phyloP scores from a whole-genome alignment of 2,113 vertebrate genomes.

The Gavia stellata region DNA sequence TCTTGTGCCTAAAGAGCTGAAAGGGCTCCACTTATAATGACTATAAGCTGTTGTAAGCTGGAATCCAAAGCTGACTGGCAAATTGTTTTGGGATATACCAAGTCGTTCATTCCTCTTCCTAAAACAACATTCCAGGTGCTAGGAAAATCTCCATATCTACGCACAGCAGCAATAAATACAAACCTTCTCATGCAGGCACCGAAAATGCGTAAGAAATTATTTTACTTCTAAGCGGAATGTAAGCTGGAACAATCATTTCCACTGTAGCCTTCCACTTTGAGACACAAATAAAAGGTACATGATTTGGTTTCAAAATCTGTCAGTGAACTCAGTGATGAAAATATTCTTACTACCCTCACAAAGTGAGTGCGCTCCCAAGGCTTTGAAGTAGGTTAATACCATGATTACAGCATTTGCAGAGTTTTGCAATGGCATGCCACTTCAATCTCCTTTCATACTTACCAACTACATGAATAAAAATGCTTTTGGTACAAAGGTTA shows the following conservation, averaged over 20 bases:
- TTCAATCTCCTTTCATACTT: slow-evolving; percentile 19
- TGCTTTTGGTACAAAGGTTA: slow-evolving; percentile 15
- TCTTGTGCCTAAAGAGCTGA: neutral
- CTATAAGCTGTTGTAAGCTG: neutral
- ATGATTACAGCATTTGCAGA: slow-evolving; percentile 23
- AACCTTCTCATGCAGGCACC: neutral
- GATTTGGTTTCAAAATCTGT: neutral
- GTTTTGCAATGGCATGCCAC: neutral
- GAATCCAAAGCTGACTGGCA: neutral
- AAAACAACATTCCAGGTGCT: neutral
- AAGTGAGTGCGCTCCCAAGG: neutral
- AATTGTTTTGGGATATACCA: neutral
- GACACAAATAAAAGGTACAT: neutral
- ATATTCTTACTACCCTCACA: neutral
- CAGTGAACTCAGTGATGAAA: neutral
- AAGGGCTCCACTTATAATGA: neutral
- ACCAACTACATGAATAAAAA: slow-evolving; percentile 6
- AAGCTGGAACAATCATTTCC: neutral
- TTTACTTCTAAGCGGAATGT: neutral
- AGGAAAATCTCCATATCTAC: neutral
- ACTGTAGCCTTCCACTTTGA: neutral
- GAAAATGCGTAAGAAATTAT: neutral
- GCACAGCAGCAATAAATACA: neutral
- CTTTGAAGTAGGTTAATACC: slow-evolving; percentile 38
- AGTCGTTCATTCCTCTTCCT: neutral